Evolutionary conservation across 2,797 vertebrate genomes (phyloP), one percentile per base, ranked within the genome.

Genomic region (Pipistrellus pygmaeus): DNA sequence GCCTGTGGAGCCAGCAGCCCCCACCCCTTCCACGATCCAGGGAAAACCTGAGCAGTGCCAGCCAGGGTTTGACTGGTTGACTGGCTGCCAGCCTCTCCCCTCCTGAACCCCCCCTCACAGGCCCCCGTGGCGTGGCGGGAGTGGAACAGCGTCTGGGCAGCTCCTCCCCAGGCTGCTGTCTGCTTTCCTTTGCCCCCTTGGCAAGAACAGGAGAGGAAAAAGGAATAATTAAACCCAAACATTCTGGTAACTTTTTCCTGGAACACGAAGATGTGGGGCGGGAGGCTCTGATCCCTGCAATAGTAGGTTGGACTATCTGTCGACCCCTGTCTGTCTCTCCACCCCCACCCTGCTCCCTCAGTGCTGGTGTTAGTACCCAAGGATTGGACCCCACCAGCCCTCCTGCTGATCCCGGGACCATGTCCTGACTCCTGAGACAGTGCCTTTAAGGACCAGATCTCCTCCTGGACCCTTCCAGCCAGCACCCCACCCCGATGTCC

Each of bases 121-220:
- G 90, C 95, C 95, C 94, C 60, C 5, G 11, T 60, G 57, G 57
- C 25, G 3, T 2, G 17, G 66, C 6, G 9, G 57, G 81, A 90
- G 60, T 57, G 95, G 93, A 96, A 88, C 51, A 15, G 85, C 1
- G 0, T 94, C 81, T 48, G 64, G 85, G 88, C 46, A 51, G 95
- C 94, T 84, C 93, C 94, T 95, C 96, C 97, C 95, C 53, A 93
- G 89, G 75, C 91, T 88, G 93, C 95, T 72, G 95, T 97, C 97
- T 95, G 96, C 96, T 97, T 97, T 96, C 92, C 78, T 92, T 97
- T 95, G 95, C 95, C 97, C 96, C 97, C 93, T 97, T 97, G 96
- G 96, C 96, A 96, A 93, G 86, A 81, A 18, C 23, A 57, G 77
- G 64, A 96, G 93, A 96, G 95, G 96, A 97, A 97, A 97, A 96